phyloP scores from a whole-genome alignment of 1,140 invertebrate genomes.

The Sitodiplosis mosellana region DNA sequence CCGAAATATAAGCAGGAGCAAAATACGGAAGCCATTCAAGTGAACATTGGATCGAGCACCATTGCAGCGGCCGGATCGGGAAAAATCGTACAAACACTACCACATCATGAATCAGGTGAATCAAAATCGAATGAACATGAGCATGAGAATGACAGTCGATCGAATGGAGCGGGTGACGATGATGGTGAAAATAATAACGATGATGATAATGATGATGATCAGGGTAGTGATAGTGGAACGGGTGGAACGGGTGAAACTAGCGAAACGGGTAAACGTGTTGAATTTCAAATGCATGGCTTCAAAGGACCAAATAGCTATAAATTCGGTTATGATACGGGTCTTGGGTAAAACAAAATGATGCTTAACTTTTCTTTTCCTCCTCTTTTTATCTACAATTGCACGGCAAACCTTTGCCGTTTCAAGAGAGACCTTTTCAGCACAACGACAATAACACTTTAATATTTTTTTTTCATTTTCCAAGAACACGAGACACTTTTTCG shows the following conservation, averaged over 20 bases:
- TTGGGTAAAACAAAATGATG: conserved; percentile 37
- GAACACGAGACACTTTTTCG: too few species aligned
- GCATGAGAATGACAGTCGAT: background rate
- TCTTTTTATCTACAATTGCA: too few species aligned
- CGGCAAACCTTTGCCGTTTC: too few species aligned
- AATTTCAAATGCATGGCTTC: conserved; percentile 45
- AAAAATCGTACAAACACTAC: background rate
- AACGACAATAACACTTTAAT: too few species aligned
- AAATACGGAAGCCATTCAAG: background rate
- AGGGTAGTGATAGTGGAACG: too few species aligned
- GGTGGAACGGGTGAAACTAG: too few species aligned
- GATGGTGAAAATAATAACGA: background rate
- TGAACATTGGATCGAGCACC: background rate
- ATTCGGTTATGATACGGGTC: conserved; percentile 73
- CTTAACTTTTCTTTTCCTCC: too few species aligned
- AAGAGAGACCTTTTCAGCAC: conserved; percentile 29
- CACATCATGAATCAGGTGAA: background rate
- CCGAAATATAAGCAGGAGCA: background rate
- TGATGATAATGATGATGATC: too few species aligned
- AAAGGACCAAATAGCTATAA: conserved; percentile 67
- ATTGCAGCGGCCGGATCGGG: background rate
- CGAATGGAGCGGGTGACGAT: too few species aligned
- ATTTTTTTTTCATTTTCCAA: too few species aligned
- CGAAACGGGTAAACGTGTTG: conserved; percentile 22
- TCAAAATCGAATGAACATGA: conserved; percentile 1